Evolutionary conservation across 2,797 vertebrate genomes (phyloP), one percentile per base, ranked within the genome.

Genomic region (Salarias fasciatus): DNA sequence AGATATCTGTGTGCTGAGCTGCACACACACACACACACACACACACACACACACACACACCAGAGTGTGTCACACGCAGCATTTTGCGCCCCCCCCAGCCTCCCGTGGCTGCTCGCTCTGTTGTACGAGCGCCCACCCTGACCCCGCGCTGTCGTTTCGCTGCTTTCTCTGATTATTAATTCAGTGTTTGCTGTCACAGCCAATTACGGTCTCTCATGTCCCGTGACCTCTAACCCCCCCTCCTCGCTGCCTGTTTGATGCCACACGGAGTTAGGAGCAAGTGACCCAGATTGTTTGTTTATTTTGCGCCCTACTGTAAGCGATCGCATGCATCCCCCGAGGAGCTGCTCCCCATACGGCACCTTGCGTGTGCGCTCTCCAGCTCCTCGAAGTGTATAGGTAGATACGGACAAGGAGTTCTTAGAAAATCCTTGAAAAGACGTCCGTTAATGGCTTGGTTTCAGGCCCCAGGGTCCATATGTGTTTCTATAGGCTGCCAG

Each of bases 141-240:
- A 84, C 84, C 72, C 61, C 56, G 0, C 6, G 41, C 68, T 86
- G 75, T 72, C 74, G 75, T 87, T 80, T 64, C n/a, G 30, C 72
- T 71, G 61, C 72, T 57, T 77, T 75, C 65, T 70, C 64, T 53
- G 59, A 90, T 91, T 86, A 90, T 86, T 89, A 86, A 92, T 93
- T 91, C 86, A 87, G 61, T 63, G 52, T 84, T 76, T 51, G 68
- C 86, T 87, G 86, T 88, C 88, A 83, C 63, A 73, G 65, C 57
- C 74, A 15, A 86, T 89, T 80, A 71, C 46, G 35, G 33, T 82
- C 82, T 71, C 73, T 69, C 13, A 28, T 75, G 60, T 58, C 64
- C 28, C 33, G 1, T 50, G 75, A 83, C 82, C 76, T 80, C 72
- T 77, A 59, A 88, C 74, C 79, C 69, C 69, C 63, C 68, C 13